Conservation (phyloP, 2,113 vertebrate species). For the Cynopterus brachyotis region DNA sequence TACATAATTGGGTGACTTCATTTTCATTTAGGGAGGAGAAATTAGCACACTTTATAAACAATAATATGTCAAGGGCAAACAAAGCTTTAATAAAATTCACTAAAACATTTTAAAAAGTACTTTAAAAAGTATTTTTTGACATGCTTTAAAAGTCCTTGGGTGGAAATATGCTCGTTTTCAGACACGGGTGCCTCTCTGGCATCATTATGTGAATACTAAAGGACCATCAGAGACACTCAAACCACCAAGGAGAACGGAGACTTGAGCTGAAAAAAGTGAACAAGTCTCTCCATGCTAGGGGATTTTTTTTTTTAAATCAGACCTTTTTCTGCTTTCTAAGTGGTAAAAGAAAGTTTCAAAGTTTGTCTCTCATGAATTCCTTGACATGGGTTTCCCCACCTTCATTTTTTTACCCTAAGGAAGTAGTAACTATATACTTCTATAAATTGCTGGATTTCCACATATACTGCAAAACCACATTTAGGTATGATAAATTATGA, state of each 20-base stretch:
- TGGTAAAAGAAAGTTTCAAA: constrained; percentile 25
- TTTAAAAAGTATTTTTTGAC: not conserved
- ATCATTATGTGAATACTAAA: not conserved
- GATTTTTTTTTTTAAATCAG: not conserved
- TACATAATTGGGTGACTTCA: constrained; percentile 39
- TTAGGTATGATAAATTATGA: not conserved
- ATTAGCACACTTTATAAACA: constrained; percentile 21
- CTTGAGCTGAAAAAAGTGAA: not conserved
- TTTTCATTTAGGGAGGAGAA: constrained; percentile 50
- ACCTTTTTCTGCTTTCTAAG: not conserved
- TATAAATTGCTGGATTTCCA: not conserved
- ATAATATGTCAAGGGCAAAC: constrained; percentile 31
- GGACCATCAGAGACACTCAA: not conserved
- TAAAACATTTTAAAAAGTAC: constrained; percentile 43
- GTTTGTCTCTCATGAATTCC: not conserved
- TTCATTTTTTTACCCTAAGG: not conserved
- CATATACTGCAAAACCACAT: not conserved
- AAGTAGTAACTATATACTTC: not conserved
- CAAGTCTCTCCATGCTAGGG: not conserved
- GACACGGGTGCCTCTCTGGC: not conserved
- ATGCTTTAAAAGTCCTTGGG: constrained; percentile 43
- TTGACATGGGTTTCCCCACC: not conserved
- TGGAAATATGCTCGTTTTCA: constrained; percentile 33
- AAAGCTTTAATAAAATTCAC: constrained; percentile 67
- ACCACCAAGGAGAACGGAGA: not conserved